phyloP scores from a whole-genome alignment of 2,797 vertebrate genomes.

The Semaprochilodus insignis region DNA sequence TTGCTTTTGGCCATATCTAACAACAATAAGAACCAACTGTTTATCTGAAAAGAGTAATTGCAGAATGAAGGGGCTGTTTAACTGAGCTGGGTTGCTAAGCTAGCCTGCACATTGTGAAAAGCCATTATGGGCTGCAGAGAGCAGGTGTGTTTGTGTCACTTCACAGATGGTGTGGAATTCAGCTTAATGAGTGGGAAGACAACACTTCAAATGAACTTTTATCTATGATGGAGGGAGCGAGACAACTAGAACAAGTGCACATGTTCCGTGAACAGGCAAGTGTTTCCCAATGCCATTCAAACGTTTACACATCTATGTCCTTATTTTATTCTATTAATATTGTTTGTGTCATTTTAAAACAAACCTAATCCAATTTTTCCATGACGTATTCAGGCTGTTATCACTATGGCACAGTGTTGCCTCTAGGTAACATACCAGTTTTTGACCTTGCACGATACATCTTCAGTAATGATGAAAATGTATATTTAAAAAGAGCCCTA shows the following conservation, averaged over 20 bases:
- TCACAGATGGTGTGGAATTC: slow-evolving; percentile 80
- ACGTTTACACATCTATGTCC: background rate
- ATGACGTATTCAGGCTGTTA: too few species aligned
- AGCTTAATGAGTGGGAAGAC: slow-evolving; percentile 76
- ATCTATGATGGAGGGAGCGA: slow-evolving; percentile 63
- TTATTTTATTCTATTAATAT: too few species aligned
- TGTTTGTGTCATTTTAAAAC: too few species aligned
- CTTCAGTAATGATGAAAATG: too few species aligned
- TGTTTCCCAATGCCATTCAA: background rate
- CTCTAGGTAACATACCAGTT: too few species aligned
- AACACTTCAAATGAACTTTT: slow-evolving; percentile 74
- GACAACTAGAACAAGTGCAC: slow-evolving; percentile 63
- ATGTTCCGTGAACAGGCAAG: background rate
- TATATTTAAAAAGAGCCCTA: too few species aligned
- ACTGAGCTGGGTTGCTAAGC: slow-evolving; percentile 54
- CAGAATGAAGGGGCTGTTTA: slow-evolving; percentile 23
- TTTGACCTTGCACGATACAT: too few species aligned
- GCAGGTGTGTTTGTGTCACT: slow-evolving; percentile 80
- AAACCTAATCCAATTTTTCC: too few species aligned
- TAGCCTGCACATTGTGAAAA: slow-evolving; percentile 80
- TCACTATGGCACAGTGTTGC: too few species aligned
- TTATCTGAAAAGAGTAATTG: slow-evolving; percentile 38
- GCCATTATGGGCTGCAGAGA: slow-evolving; percentile 75
- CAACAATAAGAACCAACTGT: slow-evolving; percentile 32
- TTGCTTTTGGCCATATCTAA: slow-evolving; percentile 27